Evolutionary conservation across 1,140 invertebrate genomes (phyloP).

Genomic region (Papilio glaucus): DNA sequence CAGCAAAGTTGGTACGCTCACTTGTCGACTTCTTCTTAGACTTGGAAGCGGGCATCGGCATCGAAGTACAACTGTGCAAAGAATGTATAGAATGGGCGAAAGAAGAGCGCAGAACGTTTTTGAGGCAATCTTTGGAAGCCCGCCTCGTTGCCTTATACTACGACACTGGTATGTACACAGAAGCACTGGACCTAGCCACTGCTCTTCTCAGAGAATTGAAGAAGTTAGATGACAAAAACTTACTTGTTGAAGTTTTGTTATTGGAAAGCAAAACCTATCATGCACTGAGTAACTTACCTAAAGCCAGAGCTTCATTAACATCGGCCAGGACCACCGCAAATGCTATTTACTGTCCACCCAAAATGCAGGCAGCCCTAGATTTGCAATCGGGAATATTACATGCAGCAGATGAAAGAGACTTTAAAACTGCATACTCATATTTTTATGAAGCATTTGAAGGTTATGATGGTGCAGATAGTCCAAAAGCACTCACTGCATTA

Average conservation of each 20-base stretch:
- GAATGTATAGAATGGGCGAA: conserved; percentile 99
- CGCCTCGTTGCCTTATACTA: conserved; percentile 97
- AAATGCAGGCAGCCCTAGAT: conserved; percentile 98
- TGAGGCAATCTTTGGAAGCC: conserved; percentile 97
- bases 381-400: conserved; percentile 99
- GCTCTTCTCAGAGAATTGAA: conserved; percentile 97
- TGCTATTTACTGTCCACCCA: conserved; percentile 99
- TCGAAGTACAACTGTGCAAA: conserved; percentile 95
- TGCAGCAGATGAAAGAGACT: conserved; percentile 99
- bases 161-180: conserved; percentile 95
- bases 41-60: conserved; percentile 96
- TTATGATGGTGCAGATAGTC: conserved; percentile 97
- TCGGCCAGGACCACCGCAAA: conserved; percentile 99
- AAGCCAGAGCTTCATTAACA: conserved; percentile 97
- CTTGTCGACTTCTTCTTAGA: conserved; percentile 99
- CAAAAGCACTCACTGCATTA: conserved; percentile 95
- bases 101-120: conserved; percentile 97
- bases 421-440: conserved; percentile 99
- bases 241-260: conserved; percentile 98
- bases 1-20: conserved; percentile 97
- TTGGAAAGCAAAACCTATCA: conserved; percentile 99
- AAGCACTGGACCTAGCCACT: conserved; percentile 93
- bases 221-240: conserved; percentile 99
- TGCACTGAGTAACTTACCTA: conserved; percentile 97
- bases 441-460: conserved; percentile 99